Conservation (phyloP, 2,888 invertebrate species). For the Epistrophe grossulariae region DNA sequence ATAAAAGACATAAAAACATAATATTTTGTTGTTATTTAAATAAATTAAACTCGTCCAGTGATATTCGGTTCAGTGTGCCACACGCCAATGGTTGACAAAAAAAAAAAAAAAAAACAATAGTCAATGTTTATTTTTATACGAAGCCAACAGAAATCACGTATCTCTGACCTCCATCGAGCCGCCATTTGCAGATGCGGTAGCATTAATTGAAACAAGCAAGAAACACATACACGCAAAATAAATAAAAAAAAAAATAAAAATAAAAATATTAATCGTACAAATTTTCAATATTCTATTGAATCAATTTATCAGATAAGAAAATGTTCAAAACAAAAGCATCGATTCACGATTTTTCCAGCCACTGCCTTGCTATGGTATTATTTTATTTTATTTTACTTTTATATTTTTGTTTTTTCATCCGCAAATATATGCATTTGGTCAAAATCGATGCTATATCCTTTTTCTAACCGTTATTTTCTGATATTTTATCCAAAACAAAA, state of each 20-base stretch:
- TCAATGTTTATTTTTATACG: background rate
- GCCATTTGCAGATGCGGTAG: slow-evolving; percentile 24
- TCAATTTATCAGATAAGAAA: slow-evolving; percentile 76
- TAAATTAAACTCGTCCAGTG: slow-evolving; percentile 10
- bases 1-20: too few relatives aligned
- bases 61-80: slow-evolving; percentile 19
- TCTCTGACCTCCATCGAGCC: slow-evolving; percentile 21
- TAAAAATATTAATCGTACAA: slow-evolving; percentile 65
- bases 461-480: slow-evolving; percentile 50
- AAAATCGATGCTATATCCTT: slow-evolving; percentile 64
- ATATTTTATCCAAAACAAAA: slow-evolving; percentile 49
- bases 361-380: slow-evolving; percentile 32
- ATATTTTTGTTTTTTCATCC: background rate
- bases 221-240: too few relatives aligned
- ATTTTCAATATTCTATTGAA: slow-evolving; percentile 72
- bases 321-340: slow-evolving; percentile 63
- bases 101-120: background rate
- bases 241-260: background rate
- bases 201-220: slow-evolving; percentile 1
- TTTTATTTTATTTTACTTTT: background rate
- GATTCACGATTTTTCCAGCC: slow-evolving; percentile 41
- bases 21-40: slow-evolving; percentile 18
- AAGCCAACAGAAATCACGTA: slow-evolving; percentile 13
- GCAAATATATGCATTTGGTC: slow-evolving; percentile 64
- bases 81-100: slow-evolving; percentile 21